Percentiles rank a stretch among this genome's conserved stretches.
Evolutionary conservation across 2,113 vertebrate species (phyloP).

Genomic region (Tyrannus savana): DNA sequence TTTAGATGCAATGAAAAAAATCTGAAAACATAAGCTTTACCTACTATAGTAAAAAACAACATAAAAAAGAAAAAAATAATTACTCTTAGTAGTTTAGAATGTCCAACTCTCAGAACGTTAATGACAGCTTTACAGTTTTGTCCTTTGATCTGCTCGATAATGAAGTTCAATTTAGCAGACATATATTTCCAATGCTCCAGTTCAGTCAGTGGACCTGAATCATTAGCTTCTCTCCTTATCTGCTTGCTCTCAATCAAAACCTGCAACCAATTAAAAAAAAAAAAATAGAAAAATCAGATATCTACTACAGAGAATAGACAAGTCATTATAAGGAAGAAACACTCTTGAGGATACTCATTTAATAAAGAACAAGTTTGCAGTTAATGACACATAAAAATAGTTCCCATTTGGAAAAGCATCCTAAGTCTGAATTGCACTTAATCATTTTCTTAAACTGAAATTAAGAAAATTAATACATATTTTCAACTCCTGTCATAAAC

Average conservation of each 20-base stretch:
- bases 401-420: neutral
- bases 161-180: slow-evolving; percentile 80
- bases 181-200: slow-evolving; percentile 83
- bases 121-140: slow-evolving; percentile 77
- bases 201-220: slow-evolving; percentile 82
- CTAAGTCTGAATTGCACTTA: neutral
- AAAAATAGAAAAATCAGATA: neutral
- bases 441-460: neutral
- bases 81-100: slow-evolving; percentile 82
- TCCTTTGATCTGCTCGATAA: slow-evolving; percentile 84
- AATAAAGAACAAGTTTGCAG: neutral
- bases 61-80: neutral
- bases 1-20: neutral
- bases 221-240: slow-evolving; percentile 76
- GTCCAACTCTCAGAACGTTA: slow-evolving; percentile 76
- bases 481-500: neutral
- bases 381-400: neutral
- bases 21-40: neutral
- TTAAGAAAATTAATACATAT: neutral
- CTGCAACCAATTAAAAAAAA: slow-evolving; percentile 52
- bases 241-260: slow-evolving; percentile 81
- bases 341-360: neutral
- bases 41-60: neutral
- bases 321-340: neutral
- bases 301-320: neutral